Conservation (phyloP, 2,888 invertebrate species). For the Lasioglossum morio region DNA sequence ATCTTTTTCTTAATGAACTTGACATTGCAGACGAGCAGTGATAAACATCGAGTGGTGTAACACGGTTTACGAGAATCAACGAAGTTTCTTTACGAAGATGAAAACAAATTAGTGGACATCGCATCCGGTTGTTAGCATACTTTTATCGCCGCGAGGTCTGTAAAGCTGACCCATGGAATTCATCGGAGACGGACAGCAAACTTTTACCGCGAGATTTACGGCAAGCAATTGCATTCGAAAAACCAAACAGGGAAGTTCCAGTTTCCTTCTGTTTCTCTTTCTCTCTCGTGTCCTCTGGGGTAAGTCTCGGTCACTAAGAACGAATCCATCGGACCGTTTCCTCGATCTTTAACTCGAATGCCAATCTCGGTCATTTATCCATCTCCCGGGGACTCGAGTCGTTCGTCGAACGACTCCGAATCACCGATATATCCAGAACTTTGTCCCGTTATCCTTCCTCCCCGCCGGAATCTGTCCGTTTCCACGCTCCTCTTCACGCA, state of each 20-base stretch:
- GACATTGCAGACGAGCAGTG: neutral
- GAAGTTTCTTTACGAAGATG: neutral
- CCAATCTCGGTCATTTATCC: conserved; percentile 71
- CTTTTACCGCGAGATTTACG: conserved; percentile 76
- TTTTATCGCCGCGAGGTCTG: conserved; percentile 47
- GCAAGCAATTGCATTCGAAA: conserved; percentile 73
- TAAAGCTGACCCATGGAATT: conserved; percentile 61
- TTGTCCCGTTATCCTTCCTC: conserved; percentile 39
- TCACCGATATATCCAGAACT: conserved; percentile 64
- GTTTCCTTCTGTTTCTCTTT: neutral
- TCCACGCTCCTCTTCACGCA: neutral
- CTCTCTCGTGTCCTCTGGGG: neutral
- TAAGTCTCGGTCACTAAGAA: neutral
- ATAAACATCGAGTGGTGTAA: neutral
- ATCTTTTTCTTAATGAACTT: neutral
- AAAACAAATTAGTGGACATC: neutral
- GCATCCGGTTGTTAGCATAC: conserved; percentile 44
- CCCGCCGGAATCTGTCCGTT: neutral
- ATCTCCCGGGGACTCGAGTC: conserved; percentile 54
- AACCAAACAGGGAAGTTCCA: conserved; percentile 70
- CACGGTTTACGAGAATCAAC: neutral
- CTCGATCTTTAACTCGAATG: conserved; percentile 69
- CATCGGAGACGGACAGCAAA: conserved; percentile 71
- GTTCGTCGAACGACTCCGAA: conserved; percentile 50
- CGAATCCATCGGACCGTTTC: conserved; percentile 30